Evolutionary conservation across 2,113 vertebrate genomes (phyloP), one percentile per base, ranked within the genome.

Genomic region (Sander vitreus): DNA sequence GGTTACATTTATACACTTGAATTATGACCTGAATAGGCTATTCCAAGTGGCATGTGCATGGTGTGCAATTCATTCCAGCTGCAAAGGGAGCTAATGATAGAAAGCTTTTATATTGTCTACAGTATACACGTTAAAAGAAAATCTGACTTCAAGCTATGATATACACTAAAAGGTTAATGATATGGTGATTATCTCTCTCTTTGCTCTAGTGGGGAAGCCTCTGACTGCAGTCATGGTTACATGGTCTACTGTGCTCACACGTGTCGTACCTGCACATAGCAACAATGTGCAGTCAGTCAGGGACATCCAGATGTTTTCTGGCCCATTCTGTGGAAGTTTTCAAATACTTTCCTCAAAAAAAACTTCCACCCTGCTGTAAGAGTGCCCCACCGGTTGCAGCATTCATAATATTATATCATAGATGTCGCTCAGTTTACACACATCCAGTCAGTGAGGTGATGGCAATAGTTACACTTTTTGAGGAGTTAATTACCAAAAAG

Each of bases 21-120:
- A 67, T 75, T 83, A 80, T 60, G 47, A 58, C 50, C 14, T 50
- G 27, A 76, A 83, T 33, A 57, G 54, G 68, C 33, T 45, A 54
- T 84, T 75, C 81, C 69, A 81, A 73, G 78, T 60, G 71, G n/a
- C 19, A 60, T 65, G 23, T 75, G 64, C 71, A 65, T 43, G 18
- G 15, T 51, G 43, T 50, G 71, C 55, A 85, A 47, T 78, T 79
- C 30, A 53, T 45, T 15, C 43, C 53, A 48, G 25, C 68, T 67
- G n/a, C 33, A 15, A 60, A 23, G 6, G 15, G 6, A 50, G 25
- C 6, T 25, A 13, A 54, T 19, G 33, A 36, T 2, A 36, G 43
- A 27, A 19, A 47, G 13, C 12, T 12, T 36, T 45, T 4, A 67
- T 73, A 33, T 33, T 33, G 5, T 33, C 33, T 33, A 33, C 33